Conservation (phyloP, 2,113 vertebrate genomes). For the Triplophysa dalaica region DNA sequence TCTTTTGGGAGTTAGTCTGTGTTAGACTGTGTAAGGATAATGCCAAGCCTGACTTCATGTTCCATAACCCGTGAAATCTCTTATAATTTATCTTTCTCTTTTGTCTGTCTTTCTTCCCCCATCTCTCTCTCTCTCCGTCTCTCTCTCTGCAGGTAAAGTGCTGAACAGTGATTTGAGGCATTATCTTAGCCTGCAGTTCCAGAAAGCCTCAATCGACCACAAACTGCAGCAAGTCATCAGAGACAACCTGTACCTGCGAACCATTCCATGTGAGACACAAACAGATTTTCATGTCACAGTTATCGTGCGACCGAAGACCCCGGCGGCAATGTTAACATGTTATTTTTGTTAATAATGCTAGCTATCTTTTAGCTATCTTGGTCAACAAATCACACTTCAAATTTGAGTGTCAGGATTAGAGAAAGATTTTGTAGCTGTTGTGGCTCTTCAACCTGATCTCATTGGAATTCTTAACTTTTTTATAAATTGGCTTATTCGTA, state of each 20-base stretch:
- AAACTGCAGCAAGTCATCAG: conserved; percentile 97
- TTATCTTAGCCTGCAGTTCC: conserved; percentile 97
- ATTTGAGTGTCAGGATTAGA: no score
- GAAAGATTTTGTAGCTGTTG: no score
- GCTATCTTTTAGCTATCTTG: no score
- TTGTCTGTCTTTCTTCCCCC: not conserved
- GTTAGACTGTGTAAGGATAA: not conserved
- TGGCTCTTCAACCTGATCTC: no score
- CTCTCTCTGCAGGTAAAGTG: conserved; percentile 84
- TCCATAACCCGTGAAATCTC: conserved; percentile 2
- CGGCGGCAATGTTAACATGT: no score
- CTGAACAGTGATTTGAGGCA: conserved; percentile 96
- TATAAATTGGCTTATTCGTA: no score
- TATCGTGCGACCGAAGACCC: no score
- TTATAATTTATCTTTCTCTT: conserved; percentile 1
- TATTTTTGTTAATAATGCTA: no score
- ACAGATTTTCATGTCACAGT: not conserved
- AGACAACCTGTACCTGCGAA: conserved; percentile 97
- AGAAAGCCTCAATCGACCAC: conserved; percentile 96
- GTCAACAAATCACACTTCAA: no score
- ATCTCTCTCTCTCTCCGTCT: conserved; percentile 44
- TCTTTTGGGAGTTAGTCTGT: not conserved
- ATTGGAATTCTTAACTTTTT: no score
- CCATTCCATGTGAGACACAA: conserved; percentile 91
- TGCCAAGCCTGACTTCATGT: not conserved